Evolutionary conservation across 2,888 invertebrate species (phyloP), one percentile per base, ranked within the genome.

Genomic region (Ectemnius continuus): DNA sequence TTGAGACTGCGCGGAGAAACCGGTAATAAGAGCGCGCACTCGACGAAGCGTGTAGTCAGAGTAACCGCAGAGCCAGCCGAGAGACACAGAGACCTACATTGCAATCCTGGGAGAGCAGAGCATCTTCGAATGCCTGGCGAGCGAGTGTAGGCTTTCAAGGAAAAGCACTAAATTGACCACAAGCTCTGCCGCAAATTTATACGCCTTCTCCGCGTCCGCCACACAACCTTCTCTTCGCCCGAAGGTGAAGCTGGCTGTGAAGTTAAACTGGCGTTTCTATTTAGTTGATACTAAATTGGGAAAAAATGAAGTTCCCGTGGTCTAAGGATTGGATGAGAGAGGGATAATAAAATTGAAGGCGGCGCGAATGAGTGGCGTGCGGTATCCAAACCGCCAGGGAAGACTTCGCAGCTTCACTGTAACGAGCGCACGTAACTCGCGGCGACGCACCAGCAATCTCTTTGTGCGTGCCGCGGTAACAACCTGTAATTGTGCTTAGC

Each of bases 181-280:
- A 77, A 75, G 76, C 79, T 82, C 70, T 75, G 76, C 78, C 76
- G 79, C 88, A 88, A 88, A 89, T 90, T 90, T 90, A 89, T 89
- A 88, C 86, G 85, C 86, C 67, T 60, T 66, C 64, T 72, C 36
- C 8, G 4, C 36, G 8, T 8, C 1, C 4, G 36, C 36, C 36
- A 11, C 36, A 11, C 36, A 36, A 36, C 47, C 76, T 18, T 46
- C 59, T 46, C 47, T 28, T 14, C 52, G 52, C 1, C 1, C 36
- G 36, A 36, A 36, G 36, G 36, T 11, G 36, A 36, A 11, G 36
- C 1, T 8, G 36, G 36, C 1, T 6, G 5, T 0, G 36, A 36
- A 36, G 11, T 36, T 6, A 36, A 36, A 0, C 36, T 11, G 36
- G 36, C 8, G 36, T 62, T 67, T n/a, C 45, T 52, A n/a, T 57